phyloP scores from a whole-genome alignment of 2,888 invertebrate species.

The Drosophila suboccidentalis region DNA sequence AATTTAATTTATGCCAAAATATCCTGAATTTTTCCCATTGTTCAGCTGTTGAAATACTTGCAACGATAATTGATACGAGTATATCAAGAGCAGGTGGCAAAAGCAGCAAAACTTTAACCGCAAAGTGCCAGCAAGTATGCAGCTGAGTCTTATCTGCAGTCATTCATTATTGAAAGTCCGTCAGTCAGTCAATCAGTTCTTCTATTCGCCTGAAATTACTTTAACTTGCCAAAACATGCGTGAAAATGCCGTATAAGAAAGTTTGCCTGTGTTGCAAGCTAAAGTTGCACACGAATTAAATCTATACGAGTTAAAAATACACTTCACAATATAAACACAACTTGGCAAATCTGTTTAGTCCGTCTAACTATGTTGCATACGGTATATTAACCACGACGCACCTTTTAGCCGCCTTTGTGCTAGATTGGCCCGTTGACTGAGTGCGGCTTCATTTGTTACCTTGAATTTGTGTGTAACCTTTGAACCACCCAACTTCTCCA shows the following conservation, averaged over 20 bases:
- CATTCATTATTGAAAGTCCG: neutral
- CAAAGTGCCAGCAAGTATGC: constrained; percentile 38
- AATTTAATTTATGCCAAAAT: too few relatives aligned
- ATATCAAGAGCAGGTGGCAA: constrained; percentile 37
- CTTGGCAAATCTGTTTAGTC: neutral
- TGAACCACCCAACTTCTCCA: neutral
- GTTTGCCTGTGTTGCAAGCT: constrained; percentile 22
- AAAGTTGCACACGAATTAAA: constrained; percentile 9
- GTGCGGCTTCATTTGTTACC: constrained; percentile 4
- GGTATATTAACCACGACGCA: constrained; percentile 3
- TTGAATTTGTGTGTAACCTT: constrained; percentile 1
- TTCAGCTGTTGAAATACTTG: constrained; percentile 16
- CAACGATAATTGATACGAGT: constrained; percentile 39
- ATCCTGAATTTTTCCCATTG: neutral
- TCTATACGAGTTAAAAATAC: neutral
- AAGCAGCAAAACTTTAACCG: constrained; percentile 36
- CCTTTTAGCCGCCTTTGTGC: constrained; percentile 1
- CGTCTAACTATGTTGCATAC: neutral
- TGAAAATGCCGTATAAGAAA: constrained; percentile 51
- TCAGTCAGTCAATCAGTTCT: constrained; percentile 9
- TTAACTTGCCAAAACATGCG: constrained; percentile 60
- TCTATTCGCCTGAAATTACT: constrained; percentile 42
- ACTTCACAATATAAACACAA: constrained; percentile 1
- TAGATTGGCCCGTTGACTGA: neutral
- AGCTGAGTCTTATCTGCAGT: constrained; percentile 21